Evolutionary conservation across 2,888 invertebrate genomes (phyloP).

Genomic region (Trichopoda pennipes): DNA sequence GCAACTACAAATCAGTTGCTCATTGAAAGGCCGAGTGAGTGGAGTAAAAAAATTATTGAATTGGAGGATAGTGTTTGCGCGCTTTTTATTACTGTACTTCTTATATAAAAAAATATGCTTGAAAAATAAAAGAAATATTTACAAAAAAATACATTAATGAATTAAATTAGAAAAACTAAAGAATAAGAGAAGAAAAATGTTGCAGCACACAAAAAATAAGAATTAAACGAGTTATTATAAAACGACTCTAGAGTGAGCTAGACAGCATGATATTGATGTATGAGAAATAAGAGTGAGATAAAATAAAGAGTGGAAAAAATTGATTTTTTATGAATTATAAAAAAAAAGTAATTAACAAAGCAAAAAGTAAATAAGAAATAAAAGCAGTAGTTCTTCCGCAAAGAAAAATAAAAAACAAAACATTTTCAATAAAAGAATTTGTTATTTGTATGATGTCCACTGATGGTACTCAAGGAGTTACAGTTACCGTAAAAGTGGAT

Average conservation of each 20-base stretch:
- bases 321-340: constrained; percentile 54
- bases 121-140: neutral
- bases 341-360: constrained; percentile 3
- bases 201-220: constrained; percentile 13
- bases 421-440: neutral
- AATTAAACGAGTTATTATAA: constrained; percentile 40
- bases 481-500: constrained; percentile 57
- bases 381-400: constrained; percentile 13
- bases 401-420: constrained; percentile 27
- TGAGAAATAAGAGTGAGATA: constrained; percentile 65
- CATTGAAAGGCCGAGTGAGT: constrained; percentile 73
- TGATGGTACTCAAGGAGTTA: constrained; percentile 57
- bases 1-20: constrained; percentile 70
- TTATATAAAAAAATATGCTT: neutral
- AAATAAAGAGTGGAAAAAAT: constrained; percentile 65
- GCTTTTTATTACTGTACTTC: neutral
- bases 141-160: neutral
- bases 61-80: constrained; percentile 26
- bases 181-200: neutral
- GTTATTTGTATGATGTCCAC: constrained; percentile 64
- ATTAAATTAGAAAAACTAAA: neutral
- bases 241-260: constrained; percentile 58
- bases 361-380: constrained; percentile 48
- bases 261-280: constrained; percentile 40
- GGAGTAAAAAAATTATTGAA: constrained; percentile 57